Conservation (phyloP, 2,888 invertebrate genomes). For the Cephus runcator region DNA sequence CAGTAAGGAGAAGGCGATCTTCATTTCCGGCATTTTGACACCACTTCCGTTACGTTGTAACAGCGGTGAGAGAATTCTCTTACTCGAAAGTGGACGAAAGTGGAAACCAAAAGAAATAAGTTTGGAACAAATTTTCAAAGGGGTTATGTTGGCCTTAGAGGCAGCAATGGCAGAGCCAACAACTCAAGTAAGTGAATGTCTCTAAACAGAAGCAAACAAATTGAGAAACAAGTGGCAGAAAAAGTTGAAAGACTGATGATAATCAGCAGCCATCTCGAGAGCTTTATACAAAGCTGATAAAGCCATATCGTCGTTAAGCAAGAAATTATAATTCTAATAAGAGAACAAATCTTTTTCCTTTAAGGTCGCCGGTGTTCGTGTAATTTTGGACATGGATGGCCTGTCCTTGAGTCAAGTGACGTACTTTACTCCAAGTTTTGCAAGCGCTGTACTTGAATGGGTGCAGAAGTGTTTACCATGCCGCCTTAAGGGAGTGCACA, state of each 20-base stretch:
- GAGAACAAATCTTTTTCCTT: not conserved
- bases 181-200: slow-evolving; percentile 69
- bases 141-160: slow-evolving; percentile 76
- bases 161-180: slow-evolving; percentile 82
- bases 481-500: slow-evolving; percentile 85
- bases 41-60: slow-evolving; percentile 77
- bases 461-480: slow-evolving; percentile 85
- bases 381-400: slow-evolving; percentile 82
- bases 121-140: slow-evolving; percentile 76
- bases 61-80: slow-evolving; percentile 75
- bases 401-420: slow-evolving; percentile 77
- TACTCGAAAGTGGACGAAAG: slow-evolving; percentile 77
- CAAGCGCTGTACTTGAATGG: slow-evolving; percentile 78
- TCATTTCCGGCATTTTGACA: slow-evolving; percentile 74
- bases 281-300: not conserved
- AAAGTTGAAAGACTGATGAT: not conserved
- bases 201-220: not conserved
- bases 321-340: not conserved
- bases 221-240: not conserved
- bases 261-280: not conserved
- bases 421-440: slow-evolving; percentile 83
- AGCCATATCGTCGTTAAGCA: not conserved
- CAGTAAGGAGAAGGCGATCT: slow-evolving; percentile 71
- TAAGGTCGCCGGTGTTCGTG: slow-evolving; percentile 76
- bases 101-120: slow-evolving; percentile 81